A percentile compares a stretch with the other conserved stretches of the same genome.
Conservation (phyloP, 2,113 vertebrate species). For the Brienomyrus longianalis region DNA sequence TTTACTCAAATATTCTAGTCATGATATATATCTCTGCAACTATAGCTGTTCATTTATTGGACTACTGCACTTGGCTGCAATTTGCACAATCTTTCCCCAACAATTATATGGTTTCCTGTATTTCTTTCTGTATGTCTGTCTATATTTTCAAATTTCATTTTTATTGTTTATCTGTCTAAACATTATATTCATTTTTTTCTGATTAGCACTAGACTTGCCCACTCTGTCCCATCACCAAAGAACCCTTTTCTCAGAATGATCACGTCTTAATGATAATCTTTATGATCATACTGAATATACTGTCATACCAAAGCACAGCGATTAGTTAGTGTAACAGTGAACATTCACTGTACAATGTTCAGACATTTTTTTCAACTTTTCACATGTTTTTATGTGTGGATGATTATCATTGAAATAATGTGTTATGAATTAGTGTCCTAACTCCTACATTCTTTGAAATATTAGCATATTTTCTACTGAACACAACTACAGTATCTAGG, state of each 20-base stretch:
- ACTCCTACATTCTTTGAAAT: neutral
- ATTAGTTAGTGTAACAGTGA: neutral
- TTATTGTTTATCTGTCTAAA: no score
- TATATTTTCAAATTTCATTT: no score
- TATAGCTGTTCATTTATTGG: no score
- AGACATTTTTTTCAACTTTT: neutral
- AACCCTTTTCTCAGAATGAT: neutral
- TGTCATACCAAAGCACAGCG: neutral
- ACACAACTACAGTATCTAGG: neutral
- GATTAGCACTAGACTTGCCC: neutral
- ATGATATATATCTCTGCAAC: no score
- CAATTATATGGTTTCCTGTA: no score
- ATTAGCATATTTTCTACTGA: neutral
- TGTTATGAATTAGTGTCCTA: neutral
- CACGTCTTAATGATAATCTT: neutral
- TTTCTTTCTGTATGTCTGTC: no score
- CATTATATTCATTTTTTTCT: no score
- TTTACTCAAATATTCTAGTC: no score
- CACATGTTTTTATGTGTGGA: neutral
- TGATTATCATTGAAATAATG: neutral
- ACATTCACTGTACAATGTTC: neutral
- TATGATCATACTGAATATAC: neutral
- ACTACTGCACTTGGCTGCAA: no score
- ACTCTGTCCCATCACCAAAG: neutral
- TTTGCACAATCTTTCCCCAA: no score